A percentile compares a stretch with the other conserved stretches of the same genome.
Conservation (phyloP, 2,888 invertebrate species). For the Mimas tiliae region DNA sequence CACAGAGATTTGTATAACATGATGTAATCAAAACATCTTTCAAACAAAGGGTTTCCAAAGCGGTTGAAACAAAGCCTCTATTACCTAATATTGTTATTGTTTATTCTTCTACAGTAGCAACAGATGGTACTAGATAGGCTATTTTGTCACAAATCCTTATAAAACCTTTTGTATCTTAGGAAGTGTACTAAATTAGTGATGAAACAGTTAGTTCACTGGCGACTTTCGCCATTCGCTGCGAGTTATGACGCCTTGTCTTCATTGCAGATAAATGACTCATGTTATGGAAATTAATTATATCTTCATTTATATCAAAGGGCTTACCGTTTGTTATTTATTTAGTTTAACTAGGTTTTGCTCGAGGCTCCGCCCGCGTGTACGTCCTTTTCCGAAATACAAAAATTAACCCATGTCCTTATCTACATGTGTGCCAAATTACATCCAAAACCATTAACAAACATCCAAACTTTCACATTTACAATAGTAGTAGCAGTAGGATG, state of each 20-base stretch:
- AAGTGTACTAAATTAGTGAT: conserved; percentile 43
- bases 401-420: no score
- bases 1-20: conserved; percentile 29
- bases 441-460: no score
- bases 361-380: no score
- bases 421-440: no score
- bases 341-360: no score
- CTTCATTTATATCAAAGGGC: conserved; percentile 14
- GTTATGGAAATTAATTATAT: conserved; percentile 17
- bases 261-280: conserved; percentile 16
- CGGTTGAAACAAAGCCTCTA: conserved; percentile 41
- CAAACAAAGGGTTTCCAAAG: conserved; percentile 39
- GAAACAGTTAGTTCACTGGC: conserved; percentile 47
- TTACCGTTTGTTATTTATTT: conserved; percentile 14
- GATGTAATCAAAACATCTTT: conserved; percentile 37
- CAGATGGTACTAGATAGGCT: conserved; percentile 53
- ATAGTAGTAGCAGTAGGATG: no score
- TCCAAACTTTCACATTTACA: no score
- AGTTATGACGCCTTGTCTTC: conserved; percentile 21
- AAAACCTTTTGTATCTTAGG: conserved; percentile 37
- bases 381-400: no score
- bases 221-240: conserved; percentile 28
- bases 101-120: conserved; percentile 41
- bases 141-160: conserved; percentile 42
- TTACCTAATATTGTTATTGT: conserved; percentile 52